phyloP scores from a whole-genome alignment of 2,797 vertebrate species.

The Neomorphus geoffroyi region DNA sequence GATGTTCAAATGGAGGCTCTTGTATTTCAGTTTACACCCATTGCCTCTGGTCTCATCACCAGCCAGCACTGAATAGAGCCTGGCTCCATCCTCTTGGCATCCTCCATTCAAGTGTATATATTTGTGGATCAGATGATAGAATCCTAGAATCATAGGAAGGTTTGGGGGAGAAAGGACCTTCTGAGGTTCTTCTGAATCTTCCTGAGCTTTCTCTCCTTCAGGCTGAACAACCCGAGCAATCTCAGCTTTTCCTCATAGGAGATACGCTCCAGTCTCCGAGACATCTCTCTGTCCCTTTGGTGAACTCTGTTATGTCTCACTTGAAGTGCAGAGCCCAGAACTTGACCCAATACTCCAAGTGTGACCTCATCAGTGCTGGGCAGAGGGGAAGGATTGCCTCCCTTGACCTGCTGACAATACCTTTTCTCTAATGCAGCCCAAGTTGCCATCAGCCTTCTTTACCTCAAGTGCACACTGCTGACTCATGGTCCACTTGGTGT shows the following conservation, averaged over 20 bases:
- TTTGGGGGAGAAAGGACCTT: too few relatives aligned
- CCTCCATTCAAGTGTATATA: background rate
- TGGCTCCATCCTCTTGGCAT: background rate
- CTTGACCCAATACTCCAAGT: background rate
- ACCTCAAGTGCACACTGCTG: too few relatives aligned
- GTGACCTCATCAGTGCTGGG: background rate
- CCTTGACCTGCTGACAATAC: fast-evolving
- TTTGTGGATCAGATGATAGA: background rate
- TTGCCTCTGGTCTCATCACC: background rate
- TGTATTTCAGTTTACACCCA: background rate
- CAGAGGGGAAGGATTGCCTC: background rate
- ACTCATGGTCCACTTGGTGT: background rate
- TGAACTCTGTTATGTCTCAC: background rate
- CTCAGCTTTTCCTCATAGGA: background rate
- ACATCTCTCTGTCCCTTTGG: background rate
- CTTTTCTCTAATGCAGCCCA: background rate
- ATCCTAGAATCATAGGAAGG: background rate
- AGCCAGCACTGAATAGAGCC: background rate
- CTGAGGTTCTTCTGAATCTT: too few relatives aligned
- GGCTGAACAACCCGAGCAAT: background rate
- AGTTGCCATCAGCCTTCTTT: background rate
- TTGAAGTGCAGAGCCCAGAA: background rate
- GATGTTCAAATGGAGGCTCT: background rate
- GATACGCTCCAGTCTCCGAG: background rate
- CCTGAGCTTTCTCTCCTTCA: background rate